phyloP scores from a whole-genome alignment of 2,888 invertebrate genomes.

The Xiphydria camelus region DNA sequence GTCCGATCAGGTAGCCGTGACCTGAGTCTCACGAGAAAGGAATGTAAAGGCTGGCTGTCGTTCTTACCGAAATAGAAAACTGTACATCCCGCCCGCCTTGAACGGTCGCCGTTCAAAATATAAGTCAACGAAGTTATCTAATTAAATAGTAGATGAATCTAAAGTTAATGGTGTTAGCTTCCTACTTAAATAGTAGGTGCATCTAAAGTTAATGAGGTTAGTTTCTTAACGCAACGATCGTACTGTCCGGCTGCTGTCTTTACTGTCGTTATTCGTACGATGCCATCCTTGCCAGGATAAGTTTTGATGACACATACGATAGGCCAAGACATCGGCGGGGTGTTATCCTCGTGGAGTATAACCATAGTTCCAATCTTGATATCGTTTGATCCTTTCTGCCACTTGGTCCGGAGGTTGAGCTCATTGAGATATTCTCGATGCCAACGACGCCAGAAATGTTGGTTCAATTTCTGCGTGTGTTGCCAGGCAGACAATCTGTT shows the following conservation, averaged over 20 bases:
- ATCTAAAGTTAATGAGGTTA: conserved; percentile 8
- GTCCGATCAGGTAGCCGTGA: no score
- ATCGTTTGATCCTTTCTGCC: conserved; percentile 6
- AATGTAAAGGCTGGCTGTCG: no score
- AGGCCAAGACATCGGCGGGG: conserved; percentile 24
- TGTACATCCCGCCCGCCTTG: no score
- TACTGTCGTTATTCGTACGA: conserved; percentile 24
- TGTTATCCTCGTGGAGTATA: conserved; percentile 18
- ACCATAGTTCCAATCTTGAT: conserved; percentile 17
- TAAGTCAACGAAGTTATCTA: no score
- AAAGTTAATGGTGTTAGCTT: no score
- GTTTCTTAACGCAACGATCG: conserved; percentile 23
- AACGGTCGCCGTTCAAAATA: no score
- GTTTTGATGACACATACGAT: conserved; percentile 21
- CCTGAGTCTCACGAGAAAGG: no score
- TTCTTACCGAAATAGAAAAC: no score
- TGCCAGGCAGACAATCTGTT: conserved; percentile 20
- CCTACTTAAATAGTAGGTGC: no score
- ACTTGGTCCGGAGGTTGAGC: conserved; percentile 12
- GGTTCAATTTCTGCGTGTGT: conserved; percentile 17
- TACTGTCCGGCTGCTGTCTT: conserved; percentile 21
- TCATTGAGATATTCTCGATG: conserved; percentile 17
- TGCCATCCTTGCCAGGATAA: conserved; percentile 27
- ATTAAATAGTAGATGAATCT: no score
- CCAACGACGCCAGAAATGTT: conserved; percentile 21